phyloP scores from a whole-genome alignment of 1,140 invertebrate genomes.

The Mya arenaria region DNA sequence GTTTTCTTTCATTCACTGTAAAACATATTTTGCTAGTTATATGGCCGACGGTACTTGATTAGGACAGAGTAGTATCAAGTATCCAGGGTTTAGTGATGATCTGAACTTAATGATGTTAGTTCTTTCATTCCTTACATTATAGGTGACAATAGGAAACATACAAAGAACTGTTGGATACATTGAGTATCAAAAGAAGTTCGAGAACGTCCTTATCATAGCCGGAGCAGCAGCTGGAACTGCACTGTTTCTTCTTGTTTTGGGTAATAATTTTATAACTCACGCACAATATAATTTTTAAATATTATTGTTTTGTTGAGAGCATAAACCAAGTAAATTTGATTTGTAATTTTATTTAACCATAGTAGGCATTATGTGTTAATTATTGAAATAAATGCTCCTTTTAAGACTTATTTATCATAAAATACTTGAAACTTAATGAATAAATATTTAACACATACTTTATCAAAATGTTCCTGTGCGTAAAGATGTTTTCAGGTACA shows the following conservation, averaged over 20 bases:
- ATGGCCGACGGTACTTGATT: background rate
- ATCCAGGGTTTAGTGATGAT: background rate
- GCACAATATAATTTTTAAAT: background rate
- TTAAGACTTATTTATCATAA: background rate
- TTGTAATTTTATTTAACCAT: too few species aligned
- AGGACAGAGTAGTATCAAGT: background rate
- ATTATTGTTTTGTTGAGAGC: background rate
- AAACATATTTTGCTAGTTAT: background rate
- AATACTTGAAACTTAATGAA: background rate
- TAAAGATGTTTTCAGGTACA: too few species aligned
- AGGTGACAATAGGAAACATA: conserved; percentile 19
- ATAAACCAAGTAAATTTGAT: too few species aligned
- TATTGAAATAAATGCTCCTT: too few species aligned
- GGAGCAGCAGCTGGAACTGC: background rate
- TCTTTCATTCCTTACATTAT: too few species aligned
- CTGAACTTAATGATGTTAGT: too few species aligned
- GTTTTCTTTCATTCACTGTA: background rate
- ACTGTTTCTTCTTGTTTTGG: background rate
- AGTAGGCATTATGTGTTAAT: too few species aligned
- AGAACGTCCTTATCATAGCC: background rate
- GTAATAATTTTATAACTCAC: background rate
- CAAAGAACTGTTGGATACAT: background rate
- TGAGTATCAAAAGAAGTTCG: background rate
- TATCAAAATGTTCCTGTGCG: too few species aligned
- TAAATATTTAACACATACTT: too few species aligned